Base-by-base conservation (phyloP, 2,888 invertebrate genomes). In the Aphodius granarius region DNA sequence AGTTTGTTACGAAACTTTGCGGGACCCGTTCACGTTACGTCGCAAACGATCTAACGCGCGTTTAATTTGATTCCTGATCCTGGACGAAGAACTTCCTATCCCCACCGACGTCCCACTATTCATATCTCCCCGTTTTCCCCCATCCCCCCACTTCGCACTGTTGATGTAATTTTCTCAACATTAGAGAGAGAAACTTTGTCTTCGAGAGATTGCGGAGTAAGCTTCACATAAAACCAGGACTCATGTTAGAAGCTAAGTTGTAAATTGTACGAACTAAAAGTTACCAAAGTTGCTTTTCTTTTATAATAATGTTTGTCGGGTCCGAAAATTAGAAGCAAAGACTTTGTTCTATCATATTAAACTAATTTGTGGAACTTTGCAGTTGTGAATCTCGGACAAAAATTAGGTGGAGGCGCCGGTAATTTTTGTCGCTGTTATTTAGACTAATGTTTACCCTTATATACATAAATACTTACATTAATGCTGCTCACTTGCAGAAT, bases 401-500 rank as follows among this genome's bases (percentile, higher is more conserved):
- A 62, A 62, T 13, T 9, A 9, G 13, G 13, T 62, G 9, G 9
- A 62, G 13, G 13, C 63, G n/a, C 63, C 9, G 63, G 13, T 62
- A n/a, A n/a, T n/a, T n/a, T n/a, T n/a, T n/a, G n/a, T n/a, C n/a
- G 13, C 63, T 62, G 63, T 62, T 62, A 13, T 62, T 62, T 62
- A 62, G 13, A 62, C n/a, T 62, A 13, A 9, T 62, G 63, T 9
- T 62, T 62, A 13, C 63, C 9, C n/a, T n/a, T n/a, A n/a, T n/a
- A 43, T 43, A 68, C 20, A 68, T 16, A 68, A 63, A 17, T 71
- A 81, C 85, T 83, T 86, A 94, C 94, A 89, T 94, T 94, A 68
- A 94, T 91, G 81, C 93, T 93, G 81, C 91, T 92, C 22, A 96
- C 91, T 84, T 94, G 94, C 4, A 96, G 88, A 74, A 96, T 93